Percentiles rank a stretch among this genome's conserved stretches.
phyloP scores from a whole-genome alignment of 2,113 vertebrate genomes.

The Athene cunicularia region DNA sequence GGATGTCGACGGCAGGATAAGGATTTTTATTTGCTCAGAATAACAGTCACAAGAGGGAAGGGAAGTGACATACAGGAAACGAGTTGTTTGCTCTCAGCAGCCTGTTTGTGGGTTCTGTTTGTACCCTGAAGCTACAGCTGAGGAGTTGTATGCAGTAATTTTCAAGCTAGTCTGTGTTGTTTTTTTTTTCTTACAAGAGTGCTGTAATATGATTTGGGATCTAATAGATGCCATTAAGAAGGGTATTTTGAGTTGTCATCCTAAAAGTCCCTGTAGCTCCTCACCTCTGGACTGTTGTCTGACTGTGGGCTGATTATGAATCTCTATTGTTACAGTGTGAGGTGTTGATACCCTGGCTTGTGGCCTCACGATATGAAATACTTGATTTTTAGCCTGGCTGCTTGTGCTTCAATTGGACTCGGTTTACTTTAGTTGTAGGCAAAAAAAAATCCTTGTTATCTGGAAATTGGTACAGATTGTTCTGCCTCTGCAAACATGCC shows the following conservation, averaged over 20 bases:
- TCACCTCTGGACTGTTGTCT: neutral
- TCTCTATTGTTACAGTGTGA: neutral
- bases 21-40: neutral
- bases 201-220: neutral
- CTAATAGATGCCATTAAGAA: neutral
- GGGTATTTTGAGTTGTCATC: neutral
- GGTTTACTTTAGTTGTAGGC: neutral
- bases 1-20: no score
- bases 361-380: neutral
- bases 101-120: neutral
- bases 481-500: neutral
- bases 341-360: neutral
- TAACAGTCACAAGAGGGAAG: neutral
- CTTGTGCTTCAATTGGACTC: neutral
- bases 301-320: no score
- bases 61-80: neutral
- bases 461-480: neutral
- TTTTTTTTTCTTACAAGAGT: neutral
- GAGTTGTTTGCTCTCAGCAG: neutral
- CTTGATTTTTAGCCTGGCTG: neutral
- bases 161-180: neutral
- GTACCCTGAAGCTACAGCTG: neutral
- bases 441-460: neutral
- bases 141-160: neutral
- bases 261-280: neutral